Base-by-base conservation (phyloP, 2,888 invertebrate species). In the Eupeodes luniger region DNA sequence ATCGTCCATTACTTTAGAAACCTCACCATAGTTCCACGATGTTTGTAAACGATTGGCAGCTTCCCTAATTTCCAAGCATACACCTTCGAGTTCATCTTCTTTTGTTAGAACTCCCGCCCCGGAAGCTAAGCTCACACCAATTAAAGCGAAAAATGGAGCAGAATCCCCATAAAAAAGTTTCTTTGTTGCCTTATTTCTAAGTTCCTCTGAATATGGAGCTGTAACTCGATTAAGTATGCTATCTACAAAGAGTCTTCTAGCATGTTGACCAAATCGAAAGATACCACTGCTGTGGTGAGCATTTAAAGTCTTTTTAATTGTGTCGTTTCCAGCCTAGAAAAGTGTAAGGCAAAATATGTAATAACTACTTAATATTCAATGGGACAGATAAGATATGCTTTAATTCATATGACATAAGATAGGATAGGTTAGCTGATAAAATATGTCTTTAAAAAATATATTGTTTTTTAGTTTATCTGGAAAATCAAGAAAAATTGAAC, bases 61-160 rank as follows among this genome's bases (percentile, higher is more conserved):
- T 89, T 94, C 96, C 86, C 96, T 94, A 87, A 97, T 97, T 94
- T 97, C 96, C 95, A 95, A 96, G 91, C 97, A 97, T 55, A 97
- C 95, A 59, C 96, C 96, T 93, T 97, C 97, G 47, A 96, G 92
- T 93, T 97, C 96, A 92, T 97, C 96, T 91, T 97, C 96, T 91
- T 96, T 96, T 1, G 96, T 96, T 40, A 97, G 92, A 83, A 96
- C 95, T 19, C 96, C 96, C 67, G 95, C 95, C 5, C 96, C 96
- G 9, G 96, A 96, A 11, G 96, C 96, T 90, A 97, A 93, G 80
- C 96, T 96, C 0, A 96, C 95, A 7, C 96, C 93, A 81, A 97
- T 96, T 19, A 97, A 92, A 7, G 96, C 96, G 91, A 97, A 96
- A 90, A 96, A 96, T 6, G 96, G 96, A 10, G 95, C 95, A 0